Conservation (phyloP, 2,888 invertebrate species). For the Ectobius pallidus region DNA sequence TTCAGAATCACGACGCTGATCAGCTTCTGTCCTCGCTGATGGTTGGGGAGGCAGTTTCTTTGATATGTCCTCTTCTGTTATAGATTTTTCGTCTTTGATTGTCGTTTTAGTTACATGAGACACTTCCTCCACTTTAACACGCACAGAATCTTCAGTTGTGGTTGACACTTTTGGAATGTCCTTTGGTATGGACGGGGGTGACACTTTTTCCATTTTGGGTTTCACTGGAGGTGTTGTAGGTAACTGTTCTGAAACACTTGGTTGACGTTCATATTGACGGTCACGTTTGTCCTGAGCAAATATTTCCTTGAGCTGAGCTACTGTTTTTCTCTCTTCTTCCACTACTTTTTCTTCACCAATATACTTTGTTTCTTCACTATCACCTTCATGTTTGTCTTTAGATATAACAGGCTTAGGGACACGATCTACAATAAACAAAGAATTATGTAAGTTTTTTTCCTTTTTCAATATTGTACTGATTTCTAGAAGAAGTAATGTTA, state of each 20-base stretch:
- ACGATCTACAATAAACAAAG: constrained; percentile 17
- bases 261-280: constrained; percentile 41
- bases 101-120: constrained; percentile 22
- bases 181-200: constrained; percentile 24
- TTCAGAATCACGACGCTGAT: constrained; percentile 53
- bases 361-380: constrained; percentile 73
- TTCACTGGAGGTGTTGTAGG: not conserved
- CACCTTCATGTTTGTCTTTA: constrained; percentile 47
- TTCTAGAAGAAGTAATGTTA: no score
- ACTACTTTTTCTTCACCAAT: constrained; percentile 80
- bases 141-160: constrained; percentile 10
- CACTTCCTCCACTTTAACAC: not conserved
- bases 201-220: constrained; percentile 4
- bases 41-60: constrained; percentile 15
- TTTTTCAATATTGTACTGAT: no score
- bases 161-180: constrained; percentile 16
- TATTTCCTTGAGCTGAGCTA: constrained; percentile 42
- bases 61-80: constrained; percentile 32
- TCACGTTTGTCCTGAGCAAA: constrained; percentile 40
- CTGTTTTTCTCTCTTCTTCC: constrained; percentile 61
- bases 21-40: constrained; percentile 43
- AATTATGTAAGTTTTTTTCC: not conserved
- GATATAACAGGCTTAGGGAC: not conserved
- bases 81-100: constrained; percentile 15
- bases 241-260: constrained; percentile 33